Evolutionary conservation across 2,888 invertebrate species (phyloP).

Genomic region (Lymantria dispar): DNA sequence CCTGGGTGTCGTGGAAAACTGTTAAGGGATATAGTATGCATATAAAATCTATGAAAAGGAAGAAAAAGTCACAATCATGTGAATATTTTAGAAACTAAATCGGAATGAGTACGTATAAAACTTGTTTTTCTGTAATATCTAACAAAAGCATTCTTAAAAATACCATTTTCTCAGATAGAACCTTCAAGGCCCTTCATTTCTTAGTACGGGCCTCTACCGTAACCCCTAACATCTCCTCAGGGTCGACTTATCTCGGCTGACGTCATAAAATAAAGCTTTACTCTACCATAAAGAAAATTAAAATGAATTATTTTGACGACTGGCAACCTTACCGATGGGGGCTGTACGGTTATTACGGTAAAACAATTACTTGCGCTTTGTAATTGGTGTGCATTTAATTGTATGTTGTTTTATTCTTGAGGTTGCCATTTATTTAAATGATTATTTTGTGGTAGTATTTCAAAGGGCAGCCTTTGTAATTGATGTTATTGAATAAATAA

Average conservation of each 20-base stretch:
- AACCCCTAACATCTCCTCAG: conserved; percentile 72
- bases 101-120: too few species aligned
- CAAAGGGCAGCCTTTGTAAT: not conserved
- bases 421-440: not conserved
- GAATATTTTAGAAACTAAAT: too few species aligned
- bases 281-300: conserved; percentile 81
- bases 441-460: not conserved
- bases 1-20: too few species aligned
- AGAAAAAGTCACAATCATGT: too few species aligned
- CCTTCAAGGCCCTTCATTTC: conserved; percentile 1
- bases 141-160: not conserved
- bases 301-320: conserved; percentile 83
- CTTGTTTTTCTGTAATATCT: not conserved
- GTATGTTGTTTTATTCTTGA: conserved; percentile 26
- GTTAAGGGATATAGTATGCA: too few species aligned
- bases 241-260: conserved; percentile 76
- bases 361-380: conserved; percentile 10
- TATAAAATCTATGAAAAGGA: too few species aligned
- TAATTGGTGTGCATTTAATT: conserved; percentile 73
- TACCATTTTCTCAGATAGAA: not conserved
- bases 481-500: not conserved
- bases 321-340: conserved; percentile 40
- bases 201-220: conserved; percentile 34
- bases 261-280: conserved; percentile 82
- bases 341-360: conserved; percentile 22